phyloP scores from a whole-genome alignment of 1,140 invertebrate species.

The Steinernema feltiae region DNA sequence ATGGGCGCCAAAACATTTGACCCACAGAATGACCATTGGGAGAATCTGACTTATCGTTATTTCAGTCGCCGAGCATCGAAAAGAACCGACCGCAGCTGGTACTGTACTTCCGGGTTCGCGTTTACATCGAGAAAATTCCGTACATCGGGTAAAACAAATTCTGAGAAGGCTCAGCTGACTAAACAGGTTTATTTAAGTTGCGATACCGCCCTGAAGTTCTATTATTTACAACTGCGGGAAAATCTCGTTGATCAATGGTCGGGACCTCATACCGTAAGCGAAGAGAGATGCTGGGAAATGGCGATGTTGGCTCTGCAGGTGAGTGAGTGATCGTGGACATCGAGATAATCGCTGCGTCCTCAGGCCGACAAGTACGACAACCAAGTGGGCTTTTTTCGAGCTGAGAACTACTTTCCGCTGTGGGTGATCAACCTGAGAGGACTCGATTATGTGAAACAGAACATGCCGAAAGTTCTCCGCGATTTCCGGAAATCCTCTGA shows the following conservation, averaged over 20 bases:
- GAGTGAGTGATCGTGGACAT: neutral
- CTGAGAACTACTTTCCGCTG: constrained; percentile 72
- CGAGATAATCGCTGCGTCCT: neutral
- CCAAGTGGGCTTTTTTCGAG: constrained; percentile 62
- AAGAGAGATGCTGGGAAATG: constrained; percentile 72
- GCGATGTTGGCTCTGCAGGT: constrained; percentile 71
- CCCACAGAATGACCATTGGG: no score
- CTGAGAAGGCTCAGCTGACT: neutral
- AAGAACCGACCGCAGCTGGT: constrained; percentile 75
- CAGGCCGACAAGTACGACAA: constrained; percentile 81
- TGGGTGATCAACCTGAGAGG: constrained; percentile 65
- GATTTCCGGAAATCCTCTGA: constrained; percentile 71
- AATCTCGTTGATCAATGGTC: constrained; percentile 68
- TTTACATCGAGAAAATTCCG: constrained; percentile 72
- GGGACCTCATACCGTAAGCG: constrained; percentile 58
- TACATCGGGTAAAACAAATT: neutral
- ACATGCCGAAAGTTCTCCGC: constrained; percentile 66
- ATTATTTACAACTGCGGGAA: constrained; percentile 83
- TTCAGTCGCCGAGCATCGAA: constrained; percentile 78
- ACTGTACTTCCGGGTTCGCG: constrained; percentile 84
- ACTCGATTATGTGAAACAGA: constrained; percentile 63
- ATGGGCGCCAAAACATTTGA: no score
- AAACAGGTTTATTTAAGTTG: constrained; percentile 60
- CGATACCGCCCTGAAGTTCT: constrained; percentile 79
- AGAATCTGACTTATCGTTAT: constrained; percentile 42